Base-by-base conservation (phyloP, 2,888 invertebrate genomes). In the Drosophila paranaensis region DNA sequence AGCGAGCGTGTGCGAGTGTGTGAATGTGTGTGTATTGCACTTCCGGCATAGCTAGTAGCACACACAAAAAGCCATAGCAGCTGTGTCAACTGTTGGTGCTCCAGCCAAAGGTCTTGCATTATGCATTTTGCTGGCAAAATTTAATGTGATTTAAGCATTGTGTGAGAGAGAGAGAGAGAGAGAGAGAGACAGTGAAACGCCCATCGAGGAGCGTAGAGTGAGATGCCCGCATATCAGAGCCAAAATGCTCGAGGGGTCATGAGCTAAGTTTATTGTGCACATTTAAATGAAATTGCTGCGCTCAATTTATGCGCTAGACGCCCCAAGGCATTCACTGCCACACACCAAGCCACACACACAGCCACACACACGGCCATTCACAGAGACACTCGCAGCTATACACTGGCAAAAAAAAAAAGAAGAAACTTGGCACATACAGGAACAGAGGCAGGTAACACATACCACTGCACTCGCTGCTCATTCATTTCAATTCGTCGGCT, bases 241-340 rank as follows among this genome's bases (percentile, higher is more conserved):
- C 69, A 46, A 78, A 75, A 69, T 56, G 76, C 78, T 74, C 42
- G 77, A 73, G 88, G 76, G 84, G 86, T 88, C 88, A 88, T 88
- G 88, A 83, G 80, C 84, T 89, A 78, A 81, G 86, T 89, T 86
- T 86, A 86, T 81, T 89, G 89, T 89, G 87, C 89, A 84, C 89
- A 86, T 89, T 86, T 86, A 86, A 86, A 86, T 83, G 78, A 87
- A 89, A 89, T 89, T 87, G 89, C 86, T 84, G 89, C 72, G 84
- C 89, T 86, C 86, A 87, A 86, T 86, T 86, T 89, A 89, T 87
- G 75, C 81, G 89, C 81, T 84, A 78, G 84, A 71, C 79, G 87
- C 88, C 75, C 55, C 55, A 57, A 88, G 85, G 79, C 86, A 87
- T 69, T 71, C 74, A 70, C 71, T 53, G 39, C 39, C 61, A 63